Conservation (phyloP, 2,113 vertebrate species). For the Ciconia stormi region DNA sequence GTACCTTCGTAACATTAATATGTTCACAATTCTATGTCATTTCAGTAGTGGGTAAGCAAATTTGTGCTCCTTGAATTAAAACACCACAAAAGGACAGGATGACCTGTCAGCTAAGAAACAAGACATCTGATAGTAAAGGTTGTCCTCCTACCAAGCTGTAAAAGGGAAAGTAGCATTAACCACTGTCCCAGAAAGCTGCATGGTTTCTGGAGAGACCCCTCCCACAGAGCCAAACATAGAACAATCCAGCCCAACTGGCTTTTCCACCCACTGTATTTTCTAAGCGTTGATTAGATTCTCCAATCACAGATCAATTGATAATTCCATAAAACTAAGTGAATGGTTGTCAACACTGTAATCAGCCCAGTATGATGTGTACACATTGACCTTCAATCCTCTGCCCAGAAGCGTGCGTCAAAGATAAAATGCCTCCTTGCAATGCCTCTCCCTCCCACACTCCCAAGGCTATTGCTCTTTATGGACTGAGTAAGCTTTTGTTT, state of each 20-base stretch:
- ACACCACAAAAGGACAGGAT: not conserved
- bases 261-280: not conserved
- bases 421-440: conserved; percentile 25
- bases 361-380: not conserved
- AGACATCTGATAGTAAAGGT: not conserved
- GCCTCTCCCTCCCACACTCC: conserved; percentile 19
- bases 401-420: not conserved
- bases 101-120: not conserved
- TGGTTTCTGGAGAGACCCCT: not conserved
- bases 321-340: conserved; percentile 59
- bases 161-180: not conserved
- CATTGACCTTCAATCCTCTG: conserved; percentile 43
- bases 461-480: conserved; percentile 39
- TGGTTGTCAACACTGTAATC: conserved; percentile 55
- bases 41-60: not conserved
- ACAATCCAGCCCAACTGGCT: conserved; percentile 18
- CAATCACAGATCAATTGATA: conserved; percentile 61
- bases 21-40: not conserved
- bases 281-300: conserved; percentile 45
- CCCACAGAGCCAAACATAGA: not conserved
- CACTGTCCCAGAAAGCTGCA: not conserved
- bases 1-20: not conserved
- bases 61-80: not conserved
- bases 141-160: not conserved
- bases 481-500: conserved; percentile 9